Base-by-base conservation (phyloP, 2,113 vertebrate genomes). In the Tylochromis polylepis region DNA sequence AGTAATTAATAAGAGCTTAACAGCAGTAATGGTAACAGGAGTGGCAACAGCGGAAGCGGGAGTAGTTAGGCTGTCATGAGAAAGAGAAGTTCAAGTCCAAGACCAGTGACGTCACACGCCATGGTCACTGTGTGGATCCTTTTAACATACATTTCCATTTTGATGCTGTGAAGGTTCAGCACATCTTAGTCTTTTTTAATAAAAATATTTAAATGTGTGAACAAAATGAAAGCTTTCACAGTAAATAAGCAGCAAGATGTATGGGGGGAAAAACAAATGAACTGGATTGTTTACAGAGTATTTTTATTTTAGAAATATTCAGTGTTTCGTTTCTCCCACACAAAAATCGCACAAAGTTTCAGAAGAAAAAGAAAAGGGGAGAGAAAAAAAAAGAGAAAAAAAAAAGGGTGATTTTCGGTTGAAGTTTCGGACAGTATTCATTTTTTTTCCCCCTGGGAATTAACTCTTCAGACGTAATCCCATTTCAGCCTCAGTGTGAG, bases 381-480 rank as follows among this genome's bases (percentile, higher is more conserved):
- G 31, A 1, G 31, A 5, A 5, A 29, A 31, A 9, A 27, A 77
- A 6, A 38, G 11, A 5, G 11, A 5, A 43, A 43, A 31, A 60
- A 65, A 51, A 8, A 62, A 58, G 83, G 18, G 36, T 18, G 5
- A 20, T 86, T 88, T 82, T 59, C 87, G 72, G 41, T 29, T 88
- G 8, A 20, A 84, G 49, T 29, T 55, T 79, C 24, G 43, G 59
- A 75, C 27, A 79, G 80, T 53, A 49, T 77, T 43, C n/a, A 83
- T 56, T 81, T 70, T 58, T 79, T 24, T 49, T 6, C 1, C 1
- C 18, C 49, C 27, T 53, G 34, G 51, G 80, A 92, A 92, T 90
- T 85, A 93, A 92, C 82, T 90, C 83, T 80, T 85, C 75, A 57
- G 85, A 86, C 34, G 46, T 91, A 91, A 89, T 87, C 86, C 65